Evolutionary conservation across 1,140 invertebrate species (phyloP).

Genomic region (Orchestia grillus): DNA sequence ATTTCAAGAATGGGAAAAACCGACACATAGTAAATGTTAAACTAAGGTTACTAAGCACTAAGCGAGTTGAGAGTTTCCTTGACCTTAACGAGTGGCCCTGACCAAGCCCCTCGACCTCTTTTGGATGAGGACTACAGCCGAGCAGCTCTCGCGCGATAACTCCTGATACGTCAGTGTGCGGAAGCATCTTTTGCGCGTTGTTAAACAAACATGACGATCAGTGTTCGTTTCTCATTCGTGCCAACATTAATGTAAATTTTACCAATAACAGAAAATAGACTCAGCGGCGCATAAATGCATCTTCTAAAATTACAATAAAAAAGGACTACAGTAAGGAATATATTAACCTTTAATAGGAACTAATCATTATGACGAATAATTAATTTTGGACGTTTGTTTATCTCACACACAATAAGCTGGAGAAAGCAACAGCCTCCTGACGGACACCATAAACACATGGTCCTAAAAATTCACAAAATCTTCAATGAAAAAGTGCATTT

Average conservation of each 20-base stretch:
- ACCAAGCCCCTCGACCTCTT: too few relatives aligned
- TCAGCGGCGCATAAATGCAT: too few relatives aligned
- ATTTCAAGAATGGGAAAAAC: too few relatives aligned
- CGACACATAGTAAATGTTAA: too few relatives aligned
- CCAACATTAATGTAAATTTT: not conserved
- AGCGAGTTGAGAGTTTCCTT: too few relatives aligned
- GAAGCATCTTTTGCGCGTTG: not conserved
- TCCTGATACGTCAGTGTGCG: not conserved
- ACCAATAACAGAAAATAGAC: not conserved
- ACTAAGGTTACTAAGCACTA: too few relatives aligned
- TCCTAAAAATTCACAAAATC: not conserved
- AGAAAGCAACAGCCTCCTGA: not conserved
- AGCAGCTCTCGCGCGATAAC: not conserved
- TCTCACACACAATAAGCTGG: not conserved
- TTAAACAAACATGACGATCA: not conserved
- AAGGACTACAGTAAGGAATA: too few relatives aligned
- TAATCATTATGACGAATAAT: too few relatives aligned
- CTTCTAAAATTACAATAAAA: too few relatives aligned
- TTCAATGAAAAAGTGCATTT: not conserved
- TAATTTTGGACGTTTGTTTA: too few relatives aligned
- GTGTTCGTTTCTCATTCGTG: not conserved
- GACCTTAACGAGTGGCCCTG: too few relatives aligned
- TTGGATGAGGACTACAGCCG: not conserved
- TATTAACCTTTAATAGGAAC: too few relatives aligned
- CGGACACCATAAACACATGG: not conserved